A percentile compares a stretch with the other conserved stretches of the same genome.
phyloP scores from a whole-genome alignment of 1,140 invertebrate genomes.

The Bradysia coprophila region DNA sequence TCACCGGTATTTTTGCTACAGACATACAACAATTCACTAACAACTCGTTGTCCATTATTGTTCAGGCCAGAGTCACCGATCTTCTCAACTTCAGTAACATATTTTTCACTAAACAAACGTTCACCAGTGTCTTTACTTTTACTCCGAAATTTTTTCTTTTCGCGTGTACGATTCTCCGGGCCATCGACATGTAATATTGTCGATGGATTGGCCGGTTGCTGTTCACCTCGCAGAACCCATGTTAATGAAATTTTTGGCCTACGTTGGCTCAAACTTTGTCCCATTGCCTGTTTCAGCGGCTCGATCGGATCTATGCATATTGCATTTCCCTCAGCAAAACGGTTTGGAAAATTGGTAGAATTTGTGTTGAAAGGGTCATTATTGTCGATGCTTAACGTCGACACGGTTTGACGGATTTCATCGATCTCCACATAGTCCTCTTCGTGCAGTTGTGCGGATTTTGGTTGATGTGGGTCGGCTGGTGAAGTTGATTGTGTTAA shows the following conservation, averaged over 20 bases:
- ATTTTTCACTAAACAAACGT: constrained; percentile 6
- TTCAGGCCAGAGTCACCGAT: neutral
- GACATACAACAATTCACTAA: neutral
- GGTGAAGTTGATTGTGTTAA: constrained; percentile 7
- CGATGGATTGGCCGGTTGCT: constrained; percentile 22
- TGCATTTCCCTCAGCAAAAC: neutral
- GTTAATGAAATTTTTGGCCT: constrained; percentile 48
- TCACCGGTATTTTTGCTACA: neutral
- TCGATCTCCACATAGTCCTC: constrained; percentile 18
- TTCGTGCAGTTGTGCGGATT: neutral
- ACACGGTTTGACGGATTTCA: too few relatives aligned
- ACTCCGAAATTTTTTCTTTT: constrained; percentile 9
- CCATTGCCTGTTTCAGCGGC: constrained; percentile 18
- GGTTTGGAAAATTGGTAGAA: too few relatives aligned
- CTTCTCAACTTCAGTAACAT: constrained; percentile 4
- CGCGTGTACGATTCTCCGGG: constrained; percentile 21
- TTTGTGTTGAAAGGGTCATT: too few relatives aligned
- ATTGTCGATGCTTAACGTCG: too few relatives aligned
- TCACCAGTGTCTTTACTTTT: constrained; percentile 1
- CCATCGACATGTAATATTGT: constrained; percentile 17
- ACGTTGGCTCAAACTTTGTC: constrained; percentile 31
- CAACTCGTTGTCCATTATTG: neutral
- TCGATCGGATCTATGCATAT: constrained; percentile 4
- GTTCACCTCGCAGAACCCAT: constrained; percentile 44
- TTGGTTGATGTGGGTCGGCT: constrained; percentile 8